Percentiles rank a stretch among this genome's conserved stretches.
These are phyloP conservation scores for Numenius arquata DNA, from an alignment of 2,113 vertebrate species.

Conservation along the genomic window DNA sequence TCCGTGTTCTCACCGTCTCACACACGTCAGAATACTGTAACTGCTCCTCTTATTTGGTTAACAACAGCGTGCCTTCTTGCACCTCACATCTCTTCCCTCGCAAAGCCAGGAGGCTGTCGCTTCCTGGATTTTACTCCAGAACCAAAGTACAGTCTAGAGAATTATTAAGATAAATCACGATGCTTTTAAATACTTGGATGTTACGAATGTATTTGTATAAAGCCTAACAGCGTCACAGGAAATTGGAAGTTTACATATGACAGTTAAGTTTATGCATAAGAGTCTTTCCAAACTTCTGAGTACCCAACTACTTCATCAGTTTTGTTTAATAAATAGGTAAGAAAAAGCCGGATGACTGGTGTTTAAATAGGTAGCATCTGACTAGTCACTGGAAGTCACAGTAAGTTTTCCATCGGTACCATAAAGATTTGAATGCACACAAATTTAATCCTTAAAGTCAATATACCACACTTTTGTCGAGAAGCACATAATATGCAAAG, in stretches of 20 bases:
- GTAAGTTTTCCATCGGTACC: slow-evolving; percentile 60
- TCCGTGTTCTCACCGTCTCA: neutral
- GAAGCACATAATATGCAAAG: slow-evolving; percentile 59
- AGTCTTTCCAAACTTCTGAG: slow-evolving; percentile 26
- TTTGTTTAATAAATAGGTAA: slow-evolving; percentile 57
- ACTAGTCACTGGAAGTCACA: slow-evolving; percentile 57
- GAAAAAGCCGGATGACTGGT: slow-evolving; percentile 37
- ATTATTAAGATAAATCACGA: neutral
- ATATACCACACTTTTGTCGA: slow-evolving; percentile 54
- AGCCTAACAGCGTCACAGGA: slow-evolving; percentile 25
- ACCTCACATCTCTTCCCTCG: neutral
- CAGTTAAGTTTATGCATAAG: slow-evolving; percentile 36
- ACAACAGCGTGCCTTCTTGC: slow-evolving; percentile 46
- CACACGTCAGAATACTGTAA: slow-evolving; percentile 38
- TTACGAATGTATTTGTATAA: slow-evolving; percentile 27
- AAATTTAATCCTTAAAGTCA: slow-evolving; percentile 44
- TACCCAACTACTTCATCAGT: slow-evolving; percentile 22
- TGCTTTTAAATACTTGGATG: slow-evolving; percentile 12
- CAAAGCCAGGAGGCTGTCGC: neutral
- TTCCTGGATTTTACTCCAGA: slow-evolving; percentile 17
- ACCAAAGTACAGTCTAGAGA: slow-evolving; percentile 19
- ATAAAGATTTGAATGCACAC: slow-evolving; percentile 47
- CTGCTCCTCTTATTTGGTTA: slow-evolving; percentile 14
- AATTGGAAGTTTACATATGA: slow-evolving; percentile 40
- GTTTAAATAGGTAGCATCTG: slow-evolving; percentile 57